Evolutionary conservation across 1,140 invertebrate genomes (phyloP), one percentile per base, ranked within the genome.

Genomic region (Pseudomyrmex sp.): DNA sequence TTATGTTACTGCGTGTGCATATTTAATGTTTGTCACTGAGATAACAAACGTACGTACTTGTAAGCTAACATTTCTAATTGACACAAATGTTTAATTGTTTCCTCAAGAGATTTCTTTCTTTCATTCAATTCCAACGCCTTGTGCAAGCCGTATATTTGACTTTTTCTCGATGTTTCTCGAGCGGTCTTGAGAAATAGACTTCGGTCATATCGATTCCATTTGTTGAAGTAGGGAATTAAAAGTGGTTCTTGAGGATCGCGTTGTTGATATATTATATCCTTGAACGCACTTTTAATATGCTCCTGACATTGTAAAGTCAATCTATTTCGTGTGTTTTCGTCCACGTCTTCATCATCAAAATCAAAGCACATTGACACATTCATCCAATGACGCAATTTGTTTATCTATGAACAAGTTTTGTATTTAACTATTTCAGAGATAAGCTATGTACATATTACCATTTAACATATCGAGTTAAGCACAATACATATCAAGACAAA

Each of bases 121-220:
- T 87, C 13, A 20, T 86, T 63, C 8, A 96, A 91, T 66, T 95
- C 93, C 13, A 95, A 93, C 18, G 95, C 95, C 65, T 88, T 85
- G 88, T 96, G 96, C 62, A 96, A 91, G 2, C 95, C 94, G 85
- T 94, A 97, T 86, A 96, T 93, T 8, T 94, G 95, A 83, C 93
- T 92, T 85, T 93, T 94, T 12, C 93, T 94, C 1, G 94, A 91
- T 35, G 89, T 88, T 2, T 62, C 56, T 20, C 85, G 90, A 9
- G 62, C 84, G 13, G 94, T 92, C 23, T 75, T 58, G 20, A 93
- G 73, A 50, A 93, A 83, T 7, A 92, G 69, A 0, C 65, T n/a
- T 35, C 91, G 79, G 5, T 91, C 75, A 13, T 93, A 94, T 3
- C 87, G 59, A 26, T 88, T 85, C 94, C 94, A 94, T 46, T 69